phyloP scores from a whole-genome alignment of 2,888 invertebrate genomes.

The Nineta flava region DNA sequence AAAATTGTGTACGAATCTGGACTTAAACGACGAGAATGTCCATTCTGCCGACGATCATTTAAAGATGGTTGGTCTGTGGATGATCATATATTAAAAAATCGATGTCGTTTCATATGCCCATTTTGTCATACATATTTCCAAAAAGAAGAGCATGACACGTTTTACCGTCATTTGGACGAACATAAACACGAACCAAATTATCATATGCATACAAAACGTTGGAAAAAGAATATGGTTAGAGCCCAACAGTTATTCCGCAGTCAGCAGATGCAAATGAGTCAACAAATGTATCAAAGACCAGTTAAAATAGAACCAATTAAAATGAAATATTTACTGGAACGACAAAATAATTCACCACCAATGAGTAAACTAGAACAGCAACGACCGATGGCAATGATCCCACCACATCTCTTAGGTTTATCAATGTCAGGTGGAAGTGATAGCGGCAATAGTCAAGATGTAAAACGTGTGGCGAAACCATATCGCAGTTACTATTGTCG shows the following conservation, averaged over 20 bases:
- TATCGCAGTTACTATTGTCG: constrained; percentile 4
- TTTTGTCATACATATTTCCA: constrained; percentile 4
- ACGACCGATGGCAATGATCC: not conserved
- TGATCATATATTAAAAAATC: constrained; percentile 4
- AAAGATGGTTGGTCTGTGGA: constrained; percentile 2
- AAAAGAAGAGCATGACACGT: constrained; percentile 1
- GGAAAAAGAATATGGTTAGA: not conserved
- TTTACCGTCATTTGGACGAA: constrained; percentile 1
- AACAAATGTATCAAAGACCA: not conserved
- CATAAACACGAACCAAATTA: constrained; percentile 3
- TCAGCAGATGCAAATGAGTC: not conserved
- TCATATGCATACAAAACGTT: not conserved
- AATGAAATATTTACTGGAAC: constrained; percentile 3
- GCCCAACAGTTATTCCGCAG: not conserved
- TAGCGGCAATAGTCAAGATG: not conserved
- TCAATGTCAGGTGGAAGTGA: not conserved
- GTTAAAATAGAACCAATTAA: constrained; percentile 1
- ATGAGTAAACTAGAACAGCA: not conserved
- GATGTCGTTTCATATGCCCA: constrained; percentile 3
- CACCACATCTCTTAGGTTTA: not conserved
- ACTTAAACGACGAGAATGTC: constrained; percentile 2
- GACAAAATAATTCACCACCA: not conserved
- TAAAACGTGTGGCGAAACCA: not conserved
- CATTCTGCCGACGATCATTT: constrained; percentile 1
- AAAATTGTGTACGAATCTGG: not conserved